Conservation (phyloP, 2,797 vertebrate species). For the Microcaecilia unicolor region DNA sequence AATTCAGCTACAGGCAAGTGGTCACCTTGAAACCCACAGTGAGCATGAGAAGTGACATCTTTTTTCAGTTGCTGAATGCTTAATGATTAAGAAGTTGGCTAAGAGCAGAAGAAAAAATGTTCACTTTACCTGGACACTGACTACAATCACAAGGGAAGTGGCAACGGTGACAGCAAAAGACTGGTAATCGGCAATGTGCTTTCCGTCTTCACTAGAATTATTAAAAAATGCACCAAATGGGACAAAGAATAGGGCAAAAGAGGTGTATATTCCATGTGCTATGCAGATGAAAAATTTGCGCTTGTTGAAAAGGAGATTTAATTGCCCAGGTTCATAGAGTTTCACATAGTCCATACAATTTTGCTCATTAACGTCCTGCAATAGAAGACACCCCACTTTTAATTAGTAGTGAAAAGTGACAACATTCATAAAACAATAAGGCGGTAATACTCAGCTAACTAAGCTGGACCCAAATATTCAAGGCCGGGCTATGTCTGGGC, state of each 20-base stretch:
- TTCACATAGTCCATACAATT: constrained; percentile 64
- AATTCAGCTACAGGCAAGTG: too few species aligned
- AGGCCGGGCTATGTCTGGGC: too few species aligned
- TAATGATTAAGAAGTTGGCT: too few species aligned
- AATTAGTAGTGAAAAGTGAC: too few species aligned
- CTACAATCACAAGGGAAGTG: constrained; percentile 73
- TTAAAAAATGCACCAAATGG: constrained; percentile 65
- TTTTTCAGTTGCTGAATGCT: too few species aligned
- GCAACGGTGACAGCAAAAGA: constrained; percentile 72
- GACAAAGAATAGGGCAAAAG: constrained; percentile 73
- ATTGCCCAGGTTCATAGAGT: constrained; percentile 71
- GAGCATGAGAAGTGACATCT: too few species aligned
- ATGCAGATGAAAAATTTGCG: constrained; percentile 71
- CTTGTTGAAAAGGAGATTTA: constrained; percentile 80
- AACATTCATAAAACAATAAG: too few species aligned
- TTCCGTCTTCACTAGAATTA: constrained; percentile 57
- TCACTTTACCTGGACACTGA: constrained; percentile 70
- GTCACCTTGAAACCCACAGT: too few species aligned
- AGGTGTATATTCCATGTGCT: constrained; percentile 68
- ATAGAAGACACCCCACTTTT: not conserved
- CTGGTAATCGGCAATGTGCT: constrained; percentile 66
- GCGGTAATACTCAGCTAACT: too few species aligned
- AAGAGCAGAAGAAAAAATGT: too few species aligned
- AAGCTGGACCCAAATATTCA: too few species aligned
- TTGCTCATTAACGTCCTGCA: constrained; percentile 71